A percentile compares a stretch with the other conserved stretches of the same genome.
Evolutionary conservation across 2,113 vertebrate genomes (phyloP).

Genomic region (Ceratotherium simum): DNA sequence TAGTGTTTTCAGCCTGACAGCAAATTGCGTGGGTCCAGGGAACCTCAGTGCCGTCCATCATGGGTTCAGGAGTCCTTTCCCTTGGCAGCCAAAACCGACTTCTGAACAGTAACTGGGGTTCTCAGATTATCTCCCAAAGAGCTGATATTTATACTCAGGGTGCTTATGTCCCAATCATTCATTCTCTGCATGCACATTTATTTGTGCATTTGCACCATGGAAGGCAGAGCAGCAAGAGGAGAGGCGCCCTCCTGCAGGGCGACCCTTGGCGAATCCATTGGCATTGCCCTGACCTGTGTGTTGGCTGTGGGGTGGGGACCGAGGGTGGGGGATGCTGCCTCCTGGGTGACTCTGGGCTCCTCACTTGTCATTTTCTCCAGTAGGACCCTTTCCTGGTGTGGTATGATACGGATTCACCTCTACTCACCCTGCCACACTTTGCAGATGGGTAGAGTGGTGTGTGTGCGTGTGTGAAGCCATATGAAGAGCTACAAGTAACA

Average conservation of each 20-base stretch:
- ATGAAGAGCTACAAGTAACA: neutral
- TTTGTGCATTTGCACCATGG: neutral
- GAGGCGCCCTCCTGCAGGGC: neutral
- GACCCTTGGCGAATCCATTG: too few species aligned
- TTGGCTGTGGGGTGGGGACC: neutral
- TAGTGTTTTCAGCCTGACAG: neutral
- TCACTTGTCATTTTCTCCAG: too few species aligned
- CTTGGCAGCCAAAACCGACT: neutral
- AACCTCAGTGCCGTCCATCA: neutral
- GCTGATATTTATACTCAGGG: neutral
- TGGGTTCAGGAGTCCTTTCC: neutral
- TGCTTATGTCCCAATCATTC: neutral
- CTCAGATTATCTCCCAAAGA: neutral
- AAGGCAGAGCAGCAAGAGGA: neutral
- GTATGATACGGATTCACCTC: neutral
- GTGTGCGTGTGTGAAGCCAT: neutral
- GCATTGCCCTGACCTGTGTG: neutral
- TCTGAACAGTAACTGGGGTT: neutral
- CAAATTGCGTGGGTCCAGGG: neutral
- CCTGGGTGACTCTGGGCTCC: neutral
- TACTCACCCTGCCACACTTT: neutral
- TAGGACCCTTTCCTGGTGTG: neutral
- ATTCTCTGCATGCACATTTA: neutral
- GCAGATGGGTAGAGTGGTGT: too few species aligned
- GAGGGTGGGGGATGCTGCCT: neutral